A percentile compares a stretch with the other conserved stretches of the same genome.
phyloP scores from a whole-genome alignment of 2,113 vertebrate genomes.

The Oxygymnocypris stewartii region DNA sequence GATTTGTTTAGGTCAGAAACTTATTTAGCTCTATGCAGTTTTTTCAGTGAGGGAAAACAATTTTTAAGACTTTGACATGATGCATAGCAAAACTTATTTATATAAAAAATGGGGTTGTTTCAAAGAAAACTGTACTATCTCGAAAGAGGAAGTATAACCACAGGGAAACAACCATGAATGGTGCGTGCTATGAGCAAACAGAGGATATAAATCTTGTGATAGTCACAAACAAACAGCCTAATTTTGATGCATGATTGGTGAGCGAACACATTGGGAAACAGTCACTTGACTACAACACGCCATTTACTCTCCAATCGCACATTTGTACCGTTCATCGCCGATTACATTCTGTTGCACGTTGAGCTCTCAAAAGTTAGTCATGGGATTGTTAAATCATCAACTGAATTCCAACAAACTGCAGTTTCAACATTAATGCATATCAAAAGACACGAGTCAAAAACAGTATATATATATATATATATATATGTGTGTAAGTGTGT shows the following conservation, averaged over 20 bases:
- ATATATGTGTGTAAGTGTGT: not conserved
- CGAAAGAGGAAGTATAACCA: constrained; percentile 30
- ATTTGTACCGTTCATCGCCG: not conserved
- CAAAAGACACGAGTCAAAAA: constrained; percentile 6
- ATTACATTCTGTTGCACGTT: not conserved
- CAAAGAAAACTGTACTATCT: not conserved
- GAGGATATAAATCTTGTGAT: constrained; percentile 36
- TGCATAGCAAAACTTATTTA: not conserved
- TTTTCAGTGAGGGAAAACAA: not conserved
- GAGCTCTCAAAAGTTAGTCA: not conserved
- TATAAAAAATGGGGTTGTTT: not conserved
- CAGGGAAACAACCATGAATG: not conserved
- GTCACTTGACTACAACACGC: constrained; percentile 11
- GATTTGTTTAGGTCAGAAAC: constrained; percentile 9
- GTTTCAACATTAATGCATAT: not conserved
- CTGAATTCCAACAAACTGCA: not conserved
- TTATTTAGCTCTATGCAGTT: not conserved
- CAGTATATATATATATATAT: constrained; percentile 9
- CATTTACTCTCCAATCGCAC: not conserved
- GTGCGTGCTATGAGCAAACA: not conserved
- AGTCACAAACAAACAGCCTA: not conserved
- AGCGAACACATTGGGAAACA: not conserved
- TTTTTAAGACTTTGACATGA: not conserved
- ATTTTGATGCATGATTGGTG: not conserved
- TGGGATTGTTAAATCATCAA: not conserved